Percentiles rank a stretch among this genome's conserved stretches.
phyloP scores from a whole-genome alignment of 2,888 invertebrate genomes.

The Heteropelma amictum region DNA sequence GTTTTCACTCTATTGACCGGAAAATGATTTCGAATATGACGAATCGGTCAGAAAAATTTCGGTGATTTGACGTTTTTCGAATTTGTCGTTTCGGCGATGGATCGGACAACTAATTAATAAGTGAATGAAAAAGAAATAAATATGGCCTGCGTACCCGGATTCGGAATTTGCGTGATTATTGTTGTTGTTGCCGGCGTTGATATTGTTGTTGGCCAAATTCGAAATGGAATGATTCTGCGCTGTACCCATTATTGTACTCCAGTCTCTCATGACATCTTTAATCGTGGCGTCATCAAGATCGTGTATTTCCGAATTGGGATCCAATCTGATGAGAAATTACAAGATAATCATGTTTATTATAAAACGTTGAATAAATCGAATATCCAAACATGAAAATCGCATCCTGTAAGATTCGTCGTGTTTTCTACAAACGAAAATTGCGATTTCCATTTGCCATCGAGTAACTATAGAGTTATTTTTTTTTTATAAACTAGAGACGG shows the following conservation, averaged over 20 bases:
- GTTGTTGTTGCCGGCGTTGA: conserved; percentile 70
- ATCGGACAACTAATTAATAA: background rate
- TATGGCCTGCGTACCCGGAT: conserved; percentile 76
- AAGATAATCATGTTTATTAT: too few species aligned
- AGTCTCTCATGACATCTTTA: conserved; percentile 80
- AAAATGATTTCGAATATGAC: too few species aligned
- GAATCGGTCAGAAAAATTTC: too few species aligned
- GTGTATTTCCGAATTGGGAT: conserved; percentile 77
- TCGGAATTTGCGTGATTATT: conserved; percentile 65
- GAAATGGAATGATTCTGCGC: conserved; percentile 70
- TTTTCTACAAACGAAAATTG: too few species aligned
- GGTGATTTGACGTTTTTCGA: too few species aligned
- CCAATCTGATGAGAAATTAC: conserved; percentile 64
- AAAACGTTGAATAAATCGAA: too few species aligned
- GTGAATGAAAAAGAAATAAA: background rate
- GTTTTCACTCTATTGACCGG: too few species aligned
- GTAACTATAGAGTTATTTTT: too few species aligned
- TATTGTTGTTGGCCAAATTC: conserved; percentile 69
- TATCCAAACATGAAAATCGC: too few species aligned
- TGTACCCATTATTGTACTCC: conserved; percentile 79
- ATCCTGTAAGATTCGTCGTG: too few species aligned
- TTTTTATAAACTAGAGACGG: too few species aligned
- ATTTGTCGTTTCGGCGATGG: background rate
- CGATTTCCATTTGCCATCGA: too few species aligned
- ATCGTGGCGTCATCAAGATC: conserved; percentile 80